Base-by-base conservation (phyloP, 2,888 invertebrate genomes). In the Maniola hyperantus region DNA sequence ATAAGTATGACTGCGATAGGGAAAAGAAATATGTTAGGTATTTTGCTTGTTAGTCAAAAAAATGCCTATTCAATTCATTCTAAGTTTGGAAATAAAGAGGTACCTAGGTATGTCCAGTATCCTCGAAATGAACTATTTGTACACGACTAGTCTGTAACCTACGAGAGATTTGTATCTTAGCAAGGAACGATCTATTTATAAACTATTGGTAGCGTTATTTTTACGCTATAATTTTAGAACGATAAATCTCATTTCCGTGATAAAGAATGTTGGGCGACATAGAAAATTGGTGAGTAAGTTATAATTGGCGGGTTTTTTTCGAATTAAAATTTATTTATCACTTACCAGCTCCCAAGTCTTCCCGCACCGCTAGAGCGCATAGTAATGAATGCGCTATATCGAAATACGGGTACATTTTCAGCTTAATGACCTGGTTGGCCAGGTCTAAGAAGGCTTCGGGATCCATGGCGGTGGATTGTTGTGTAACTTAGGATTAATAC, bases 401-500 rank as follows among this genome's bases (percentile, higher is more conserved):
- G 92, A 99, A 99, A 93, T 99, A 99, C 65, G 99, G 99, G 87
- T 97, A 99, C 99, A 99, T 99, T 94, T 99, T 99, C 78, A 99
- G 94, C 92, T 99, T 98, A 79, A 98, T 98, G 93, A 99, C 98
- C 95, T 98, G 97, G 93, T 99, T 99, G 93, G 99, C 99, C 94
- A 99, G 95, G 92, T 99, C 98, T 85, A 99, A 94, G 93, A 99
- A 98, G 73, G 98, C 96, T 94, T 98, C 98, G 87, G 98, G 97
- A 95, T 98, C 98, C 97, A 98, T 98, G 89, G 80, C 84, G 82
- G 67, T 80, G 74, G 77, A 78, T 82, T 87, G 78, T 77, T 69
- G 67, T 73, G 67, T 59, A 65, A 68, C 70, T 72, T 73, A 69
- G 73, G 72, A 68, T 80, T 77, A 78, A 78, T 76, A 72, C 77